These are phyloP conservation scores for Smutsia temminckii DNA, from an alignment of 2,797 vertebrate species.

Conservation along the genomic window DNA sequence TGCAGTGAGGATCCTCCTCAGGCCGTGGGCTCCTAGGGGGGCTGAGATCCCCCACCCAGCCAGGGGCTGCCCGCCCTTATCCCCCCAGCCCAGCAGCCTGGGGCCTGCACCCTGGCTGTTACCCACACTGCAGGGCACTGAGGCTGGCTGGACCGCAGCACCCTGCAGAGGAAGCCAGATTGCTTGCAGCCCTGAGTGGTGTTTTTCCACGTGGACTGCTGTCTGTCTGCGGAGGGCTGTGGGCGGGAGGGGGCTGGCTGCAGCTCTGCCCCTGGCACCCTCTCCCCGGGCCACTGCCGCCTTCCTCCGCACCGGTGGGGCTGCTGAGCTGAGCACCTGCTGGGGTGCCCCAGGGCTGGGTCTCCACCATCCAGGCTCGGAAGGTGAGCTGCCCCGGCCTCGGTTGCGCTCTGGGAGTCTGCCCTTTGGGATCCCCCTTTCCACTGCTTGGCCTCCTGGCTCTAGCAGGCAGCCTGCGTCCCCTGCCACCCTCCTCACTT, in stretches of 20 bases:
- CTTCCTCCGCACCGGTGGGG: too few species aligned
- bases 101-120: too few species aligned
- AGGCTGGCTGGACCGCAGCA: rapidly evolving
- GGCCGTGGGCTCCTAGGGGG: neutral
- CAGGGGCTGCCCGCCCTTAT: neutral
- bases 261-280: too few species aligned
- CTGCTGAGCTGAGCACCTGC: too few species aligned
- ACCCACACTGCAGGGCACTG: neutral
- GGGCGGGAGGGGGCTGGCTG: too few species aligned
- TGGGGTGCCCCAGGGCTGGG: too few species aligned
- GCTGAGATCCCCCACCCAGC: too few species aligned
- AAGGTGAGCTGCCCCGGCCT: too few species aligned
- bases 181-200: neutral
- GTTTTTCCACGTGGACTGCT: neutral
- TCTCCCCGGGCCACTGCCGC: too few species aligned
- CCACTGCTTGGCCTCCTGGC: neutral
- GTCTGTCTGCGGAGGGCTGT: neutral
- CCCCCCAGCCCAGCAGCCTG: neutral
- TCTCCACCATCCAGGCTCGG: too few species aligned
- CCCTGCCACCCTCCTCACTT: rapidly evolving
- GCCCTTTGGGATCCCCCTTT: too few species aligned
- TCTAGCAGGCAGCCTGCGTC: neutral
- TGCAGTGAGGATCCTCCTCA: rapidly evolving
- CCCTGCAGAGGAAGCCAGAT: neutral
- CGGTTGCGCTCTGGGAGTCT: too few species aligned